phyloP scores from a whole-genome alignment of 1,140 invertebrate genomes.

The Ceratosolen solmsi region DNA sequence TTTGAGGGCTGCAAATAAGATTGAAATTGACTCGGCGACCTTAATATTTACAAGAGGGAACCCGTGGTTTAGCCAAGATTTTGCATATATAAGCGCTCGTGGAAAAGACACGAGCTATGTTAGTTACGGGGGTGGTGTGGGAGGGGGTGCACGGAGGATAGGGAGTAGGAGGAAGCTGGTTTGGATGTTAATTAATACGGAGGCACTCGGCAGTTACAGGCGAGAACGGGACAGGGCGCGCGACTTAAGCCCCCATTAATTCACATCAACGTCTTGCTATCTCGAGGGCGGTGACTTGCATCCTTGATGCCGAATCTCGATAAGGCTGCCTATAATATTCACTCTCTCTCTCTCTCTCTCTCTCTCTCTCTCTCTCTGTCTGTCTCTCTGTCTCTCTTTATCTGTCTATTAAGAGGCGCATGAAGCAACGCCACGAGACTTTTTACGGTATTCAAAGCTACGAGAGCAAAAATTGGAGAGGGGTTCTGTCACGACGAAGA shows the following conservation, averaged over 20 bases:
- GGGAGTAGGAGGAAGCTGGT: background rate
- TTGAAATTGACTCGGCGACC: conserved; percentile 31
- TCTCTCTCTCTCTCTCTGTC: background rate
- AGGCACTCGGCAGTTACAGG: background rate
- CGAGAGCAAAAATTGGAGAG: background rate
- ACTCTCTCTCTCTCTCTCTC: background rate
- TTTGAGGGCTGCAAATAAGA: conserved; percentile 26
- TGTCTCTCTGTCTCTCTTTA: background rate
- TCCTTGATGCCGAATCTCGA: conserved; percentile 68
- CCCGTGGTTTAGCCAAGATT: conserved; percentile 32
- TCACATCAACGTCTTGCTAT: conserved; percentile 73
- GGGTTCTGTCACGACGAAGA: too few relatives aligned
- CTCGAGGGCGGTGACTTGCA: conserved; percentile 67
- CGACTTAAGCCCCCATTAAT: conserved; percentile 72
- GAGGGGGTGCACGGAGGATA: background rate
- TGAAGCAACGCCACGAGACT: background rate
- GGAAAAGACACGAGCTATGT: background rate
- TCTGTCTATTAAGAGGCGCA: background rate
- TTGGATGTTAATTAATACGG: conserved; percentile 47
- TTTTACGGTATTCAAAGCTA: background rate
- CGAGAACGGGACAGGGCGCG: background rate
- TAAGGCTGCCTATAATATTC: conserved; percentile 54
- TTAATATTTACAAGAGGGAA: conserved; percentile 42
- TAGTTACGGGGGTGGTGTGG: background rate
- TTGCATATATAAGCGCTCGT: conserved; percentile 32